Evolutionary conservation across 2,888 invertebrate species (phyloP), one percentile per base, ranked within the genome.

Genomic region (Leucoma salicis): DNA sequence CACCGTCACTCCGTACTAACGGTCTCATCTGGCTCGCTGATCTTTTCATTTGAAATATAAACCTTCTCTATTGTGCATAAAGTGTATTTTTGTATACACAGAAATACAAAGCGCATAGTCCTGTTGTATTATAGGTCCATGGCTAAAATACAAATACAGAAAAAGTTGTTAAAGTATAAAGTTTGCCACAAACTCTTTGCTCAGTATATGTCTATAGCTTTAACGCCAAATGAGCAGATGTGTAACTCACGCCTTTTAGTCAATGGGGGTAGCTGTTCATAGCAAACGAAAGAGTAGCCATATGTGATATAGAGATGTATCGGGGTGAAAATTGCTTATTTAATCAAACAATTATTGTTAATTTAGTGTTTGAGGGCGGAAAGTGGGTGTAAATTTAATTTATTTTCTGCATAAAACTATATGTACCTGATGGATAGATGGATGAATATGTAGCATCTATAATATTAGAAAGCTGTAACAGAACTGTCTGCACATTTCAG

Each of bases 211-310:
- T n/a, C n/a, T n/a, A 2, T 6, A 21, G 6, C 21, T 21, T 21
- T 21, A 21, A 21, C 8, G 8, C 8, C 21, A 21, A 21, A 21
- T 21, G 21, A 21, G 34, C 79, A 78, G 71, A 77, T 77, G 75
- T 53, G 42, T 51, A 57, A 53, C 63, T 65, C 64, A 68, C 56
- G 60, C 56, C 47, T 49, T 42, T 39, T 46, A 39, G 15, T 39
- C 11, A 24, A 37, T 31, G 18, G 14, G 39, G 29, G 15, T 35
- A 1, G 13, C 31, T 11, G 11, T 25, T 4, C 8, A 8, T 14
- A 11, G 8, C 31, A 1, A 29, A 34, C 2, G 10, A 18, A 48
- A 39, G 25, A 39, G 39, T 43, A 32, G 34, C 57, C 63, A 47
- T 60, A 47, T 60, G 59, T 36, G 42, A 31, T 35, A 29, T 35